Base-by-base conservation (phyloP, 2,888 invertebrate genomes). In the Microplitis manilae region DNA sequence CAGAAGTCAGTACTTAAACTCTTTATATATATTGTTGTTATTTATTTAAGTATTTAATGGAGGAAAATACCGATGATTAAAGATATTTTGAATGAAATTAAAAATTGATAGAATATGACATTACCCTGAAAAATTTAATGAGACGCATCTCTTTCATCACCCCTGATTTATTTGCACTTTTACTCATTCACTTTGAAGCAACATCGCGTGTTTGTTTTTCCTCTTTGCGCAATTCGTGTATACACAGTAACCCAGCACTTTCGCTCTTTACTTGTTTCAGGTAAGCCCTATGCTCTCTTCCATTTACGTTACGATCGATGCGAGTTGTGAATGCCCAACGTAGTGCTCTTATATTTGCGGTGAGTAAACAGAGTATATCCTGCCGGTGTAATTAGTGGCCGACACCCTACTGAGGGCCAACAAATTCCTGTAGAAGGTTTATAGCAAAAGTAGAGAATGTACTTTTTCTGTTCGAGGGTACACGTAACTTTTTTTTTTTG, bases 331-430 rank as follows among this genome's bases (percentile, higher is more conserved):
- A 79, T 77, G 73, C 70, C 77, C 77, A 13, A 59, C 64, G 79
- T 59, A 62, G 68, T 75, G 81, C 83, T 84, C 82, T 83, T 82
- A 82, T 83, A 81, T 86, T 86, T 84, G 82, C 84, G 83, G 87
- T 86, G 86, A 86, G 87, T 86, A 87, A 88, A 88, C 85, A 85
- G 82, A 81, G 83, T 82, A 83, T 85, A 87, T 85, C 85, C 85
- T 79, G 81, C 83, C 83, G 81, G 84, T 85, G 85, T 87, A 87
- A 88, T 88, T 88, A 88, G 84, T 84, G 85, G 84, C 83, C 84
- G 79, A 85, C 85, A 84, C 85, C 73, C 71, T 15, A 65, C 81
- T 82, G 81, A 81, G 80, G 82, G 77, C 80, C 81, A 81, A 73
- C 67, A 68, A 73, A 77, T 77, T 77, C 73, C 74, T 50, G 40